phyloP scores from a whole-genome alignment of 1,140 invertebrate species.

The Cotesia glomerata region DNA sequence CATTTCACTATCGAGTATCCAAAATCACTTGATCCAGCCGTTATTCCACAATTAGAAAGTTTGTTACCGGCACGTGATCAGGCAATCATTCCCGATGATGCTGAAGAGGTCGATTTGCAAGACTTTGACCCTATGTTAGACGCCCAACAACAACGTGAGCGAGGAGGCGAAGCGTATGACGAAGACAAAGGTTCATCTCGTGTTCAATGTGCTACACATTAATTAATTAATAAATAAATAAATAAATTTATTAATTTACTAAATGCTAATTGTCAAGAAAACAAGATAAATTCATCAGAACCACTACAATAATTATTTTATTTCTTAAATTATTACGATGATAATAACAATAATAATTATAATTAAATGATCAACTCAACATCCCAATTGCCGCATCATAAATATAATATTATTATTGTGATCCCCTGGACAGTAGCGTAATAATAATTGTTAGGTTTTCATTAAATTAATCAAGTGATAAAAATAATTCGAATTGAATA shows the following conservation, averaged over 20 bases:
- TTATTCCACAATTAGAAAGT: conserved; percentile 80
- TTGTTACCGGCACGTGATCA: conserved; percentile 82
- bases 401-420: no score
- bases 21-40: conserved; percentile 73
- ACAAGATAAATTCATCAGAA: conserved; percentile 2
- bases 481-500: background rate
- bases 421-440: no score
- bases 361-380: no score
- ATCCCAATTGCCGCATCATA: no score
- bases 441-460: no score
- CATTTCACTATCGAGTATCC: conserved; percentile 94
- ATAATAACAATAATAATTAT: no score
- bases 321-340: background rate
- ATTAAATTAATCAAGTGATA: no score
- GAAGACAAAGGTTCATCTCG: conserved; percentile 79
- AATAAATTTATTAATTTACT: background rate
- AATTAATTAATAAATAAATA: conserved; percentile 55
- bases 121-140: conserved; percentile 78
- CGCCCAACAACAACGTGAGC: conserved; percentile 65
- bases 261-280: conserved; percentile 2
- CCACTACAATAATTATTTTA: background rate
- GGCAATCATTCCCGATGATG: conserved; percentile 81
- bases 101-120: conserved; percentile 79
- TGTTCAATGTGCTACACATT: conserved; percentile 90
- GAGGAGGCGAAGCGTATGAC: conserved; percentile 70